phyloP scores from a whole-genome alignment of 2,113 vertebrate species.

The Lepus europaeus region DNA sequence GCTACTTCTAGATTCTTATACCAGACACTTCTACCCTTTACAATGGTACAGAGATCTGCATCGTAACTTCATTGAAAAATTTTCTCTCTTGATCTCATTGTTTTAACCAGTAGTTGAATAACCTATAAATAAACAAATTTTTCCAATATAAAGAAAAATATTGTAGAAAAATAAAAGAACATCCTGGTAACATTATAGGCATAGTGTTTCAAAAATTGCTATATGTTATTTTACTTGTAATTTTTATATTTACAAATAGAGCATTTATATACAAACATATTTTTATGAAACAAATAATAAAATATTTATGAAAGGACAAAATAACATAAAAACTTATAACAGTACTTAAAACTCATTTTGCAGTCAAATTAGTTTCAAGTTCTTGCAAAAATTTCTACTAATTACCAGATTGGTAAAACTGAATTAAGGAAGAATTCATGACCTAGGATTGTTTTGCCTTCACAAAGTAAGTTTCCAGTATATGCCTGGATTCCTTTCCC shows the following conservation, averaged over 20 bases:
- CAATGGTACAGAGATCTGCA: background rate
- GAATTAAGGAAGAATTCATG: background rate
- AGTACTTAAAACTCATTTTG: background rate
- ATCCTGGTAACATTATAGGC: background rate
- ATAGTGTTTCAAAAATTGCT: background rate
- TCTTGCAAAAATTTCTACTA: background rate
- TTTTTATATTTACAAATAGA: background rate
- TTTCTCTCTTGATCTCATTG: background rate
- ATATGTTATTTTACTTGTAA: background rate
- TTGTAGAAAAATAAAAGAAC: background rate
- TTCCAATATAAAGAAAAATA: background rate
- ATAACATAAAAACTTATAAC: background rate
- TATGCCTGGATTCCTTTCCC: too few relatives aligned
- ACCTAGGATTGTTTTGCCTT: background rate
- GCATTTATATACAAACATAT: background rate
- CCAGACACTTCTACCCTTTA: background rate
- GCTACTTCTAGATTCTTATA: background rate
- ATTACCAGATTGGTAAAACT: background rate
- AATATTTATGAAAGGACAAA: background rate
- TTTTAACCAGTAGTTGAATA: background rate
- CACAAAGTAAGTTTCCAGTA: background rate
- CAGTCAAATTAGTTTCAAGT: background rate
- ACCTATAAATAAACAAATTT: background rate
- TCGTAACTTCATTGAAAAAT: background rate
- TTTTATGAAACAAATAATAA: conserved; percentile 19